Evolutionary conservation across 2,797 vertebrate genomes (phyloP).

Genomic region (Pangasius sanitwongsei): DNA sequence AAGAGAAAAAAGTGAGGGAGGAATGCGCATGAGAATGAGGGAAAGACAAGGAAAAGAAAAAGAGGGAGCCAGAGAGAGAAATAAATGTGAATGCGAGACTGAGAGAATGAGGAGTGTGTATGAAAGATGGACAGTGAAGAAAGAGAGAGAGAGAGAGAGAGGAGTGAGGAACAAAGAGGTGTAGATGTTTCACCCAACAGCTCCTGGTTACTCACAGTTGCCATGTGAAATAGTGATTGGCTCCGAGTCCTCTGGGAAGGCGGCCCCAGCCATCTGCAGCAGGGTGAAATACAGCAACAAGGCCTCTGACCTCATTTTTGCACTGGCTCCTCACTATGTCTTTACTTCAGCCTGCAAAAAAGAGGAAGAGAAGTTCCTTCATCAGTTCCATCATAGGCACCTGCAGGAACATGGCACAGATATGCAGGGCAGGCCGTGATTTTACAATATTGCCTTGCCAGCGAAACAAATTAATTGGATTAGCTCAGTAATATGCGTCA

Average conservation of each 20-base stretch:
- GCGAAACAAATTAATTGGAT: slow-evolving; percentile 73
- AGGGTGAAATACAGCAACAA: slow-evolving; percentile 97
- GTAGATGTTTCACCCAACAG: slow-evolving; percentile 26
- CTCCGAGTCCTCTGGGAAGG: slow-evolving; percentile 98
- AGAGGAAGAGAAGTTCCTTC: slow-evolving; percentile 19
- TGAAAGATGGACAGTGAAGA: slow-evolving; percentile 13
- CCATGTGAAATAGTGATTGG: slow-evolving; percentile 99
- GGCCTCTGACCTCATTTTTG: slow-evolving; percentile 98
- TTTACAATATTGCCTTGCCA: slow-evolving; percentile 60
- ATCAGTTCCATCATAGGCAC: not conserved
- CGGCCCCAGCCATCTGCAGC: slow-evolving; percentile 91
- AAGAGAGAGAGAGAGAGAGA: not conserved
- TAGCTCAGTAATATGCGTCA: slow-evolving; percentile 70
- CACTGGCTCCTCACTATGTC: slow-evolving; percentile 77
- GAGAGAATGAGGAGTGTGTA: slow-evolving; percentile 9
- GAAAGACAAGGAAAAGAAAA: not conserved
- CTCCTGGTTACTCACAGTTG: slow-evolving; percentile 66
- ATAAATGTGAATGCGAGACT: slow-evolving; percentile 18
- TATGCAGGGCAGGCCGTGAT: slow-evolving; percentile 53
- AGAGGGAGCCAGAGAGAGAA: not conserved
- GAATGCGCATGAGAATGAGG: slow-evolving; percentile 8
- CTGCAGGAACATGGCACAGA: not conserved
- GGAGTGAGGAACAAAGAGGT: slow-evolving; percentile 9
- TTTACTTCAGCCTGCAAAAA: slow-evolving; percentile 85
- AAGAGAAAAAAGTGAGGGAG: not conserved